Evolutionary conservation across 2,113 vertebrate genomes (phyloP).

Genomic region (Paralichthys olivaceus): DNA sequence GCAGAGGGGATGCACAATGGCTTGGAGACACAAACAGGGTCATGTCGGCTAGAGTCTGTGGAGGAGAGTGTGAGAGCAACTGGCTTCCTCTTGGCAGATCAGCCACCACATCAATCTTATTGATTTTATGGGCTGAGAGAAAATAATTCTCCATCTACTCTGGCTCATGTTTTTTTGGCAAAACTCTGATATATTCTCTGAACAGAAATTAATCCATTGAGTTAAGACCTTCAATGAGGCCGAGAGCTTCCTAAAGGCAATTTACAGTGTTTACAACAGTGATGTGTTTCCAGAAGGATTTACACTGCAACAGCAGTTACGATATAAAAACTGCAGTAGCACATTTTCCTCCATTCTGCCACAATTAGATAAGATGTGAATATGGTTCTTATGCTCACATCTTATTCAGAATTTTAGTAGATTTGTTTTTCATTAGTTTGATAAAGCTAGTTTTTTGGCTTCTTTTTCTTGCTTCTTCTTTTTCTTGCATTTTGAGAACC

Average conservation of each 20-base stretch:
- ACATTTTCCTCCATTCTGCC: too few relatives aligned
- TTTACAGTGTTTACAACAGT: slow-evolving; percentile 1
- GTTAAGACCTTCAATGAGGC: not conserved
- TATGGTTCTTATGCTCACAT: too few relatives aligned
- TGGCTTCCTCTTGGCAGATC: slow-evolving; percentile 32
- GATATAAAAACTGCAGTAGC: not conserved
- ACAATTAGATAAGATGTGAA: too few relatives aligned
- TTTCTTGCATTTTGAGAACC: not conserved
- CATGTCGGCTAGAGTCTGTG: not conserved
- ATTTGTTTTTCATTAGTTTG: not conserved
- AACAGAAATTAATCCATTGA: slow-evolving; percentile 31
- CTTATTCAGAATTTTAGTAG: too few relatives aligned
- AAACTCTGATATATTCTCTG: slow-evolving; percentile 8
- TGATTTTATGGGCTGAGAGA: slow-evolving; percentile 28
- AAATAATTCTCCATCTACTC: slow-evolving; percentile 24
- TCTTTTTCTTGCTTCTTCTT: not conserved
- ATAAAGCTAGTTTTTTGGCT: not conserved
- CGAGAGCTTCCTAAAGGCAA: slow-evolving; percentile 3
- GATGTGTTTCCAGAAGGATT: not conserved
- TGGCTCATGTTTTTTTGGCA: slow-evolving; percentile 33
- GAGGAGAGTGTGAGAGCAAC: not conserved
- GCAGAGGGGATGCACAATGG: not conserved
- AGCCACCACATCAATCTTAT: slow-evolving; percentile 32
- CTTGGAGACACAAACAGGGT: not conserved
- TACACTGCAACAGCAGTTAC: not conserved